Conservation (phyloP, 2,113 vertebrate species). For the Antennarius striatus region DNA sequence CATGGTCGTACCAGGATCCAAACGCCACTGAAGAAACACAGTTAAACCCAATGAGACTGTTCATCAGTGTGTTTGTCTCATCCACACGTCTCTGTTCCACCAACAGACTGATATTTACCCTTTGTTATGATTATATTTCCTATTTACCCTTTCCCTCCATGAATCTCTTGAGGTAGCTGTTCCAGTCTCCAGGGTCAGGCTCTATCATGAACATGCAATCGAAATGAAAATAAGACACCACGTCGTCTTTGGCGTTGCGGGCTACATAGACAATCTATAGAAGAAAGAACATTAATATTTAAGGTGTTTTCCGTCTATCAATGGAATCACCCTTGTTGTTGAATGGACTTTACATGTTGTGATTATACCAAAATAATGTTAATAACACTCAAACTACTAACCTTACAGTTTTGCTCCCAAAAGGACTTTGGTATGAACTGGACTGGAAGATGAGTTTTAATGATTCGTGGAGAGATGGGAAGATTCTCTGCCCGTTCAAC, state of each 20-base stretch:
- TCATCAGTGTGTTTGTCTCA: no score
- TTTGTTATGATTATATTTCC: no score
- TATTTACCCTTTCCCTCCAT: background rate
- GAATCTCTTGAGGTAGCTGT: background rate
- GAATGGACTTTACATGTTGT: no score
- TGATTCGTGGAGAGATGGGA: constrained; percentile 73
- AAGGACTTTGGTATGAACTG: constrained; percentile 83
- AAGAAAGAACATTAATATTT: background rate
- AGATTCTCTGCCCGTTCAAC: constrained; percentile 42
- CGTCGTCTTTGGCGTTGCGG: background rate
- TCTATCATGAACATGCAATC: background rate
- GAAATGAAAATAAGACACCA: constrained; percentile 1
- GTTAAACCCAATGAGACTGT: no score
- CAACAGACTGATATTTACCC: no score
- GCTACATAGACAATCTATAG: background rate
- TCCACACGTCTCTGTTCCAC: no score
- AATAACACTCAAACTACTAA: constrained; percentile 40
- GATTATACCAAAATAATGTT: no score
- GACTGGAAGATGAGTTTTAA: constrained; percentile 84
- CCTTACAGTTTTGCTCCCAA: constrained; percentile 84
- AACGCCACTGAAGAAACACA: constrained; percentile 70
- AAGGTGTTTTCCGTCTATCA: no score
- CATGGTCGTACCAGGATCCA: constrained; percentile 83
- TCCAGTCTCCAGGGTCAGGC: background rate
- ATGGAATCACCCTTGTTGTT: no score